Evolutionary conservation across 2,888 invertebrate species (phyloP), one percentile per base, ranked within the genome.

Genomic region (Aleiodes alternator): DNA sequence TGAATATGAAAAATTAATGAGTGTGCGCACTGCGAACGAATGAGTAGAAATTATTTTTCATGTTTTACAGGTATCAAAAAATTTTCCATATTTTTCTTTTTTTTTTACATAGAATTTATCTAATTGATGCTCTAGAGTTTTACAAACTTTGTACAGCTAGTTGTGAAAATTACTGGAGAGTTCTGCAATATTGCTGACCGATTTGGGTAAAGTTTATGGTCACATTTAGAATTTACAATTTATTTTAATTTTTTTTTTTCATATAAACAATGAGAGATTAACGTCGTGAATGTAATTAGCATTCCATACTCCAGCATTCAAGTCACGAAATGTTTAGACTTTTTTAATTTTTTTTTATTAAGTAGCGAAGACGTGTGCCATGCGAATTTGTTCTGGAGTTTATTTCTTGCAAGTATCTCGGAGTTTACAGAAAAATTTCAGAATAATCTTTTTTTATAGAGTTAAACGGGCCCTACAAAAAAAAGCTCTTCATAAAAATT

Each of bases 121-220:
- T 69, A 77, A 43, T 72, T 64, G 56, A 73, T 72, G 61, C 64
- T 69, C 71, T 53, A 77, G 69, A 72, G 76, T 69, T 77, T 79
- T 73, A 78, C 70, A 78, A 76, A 79, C 76, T 78, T 76, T 79
- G 77, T 78, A 79, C 77, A 77, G 68, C 72, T 72, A 72, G 74
- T 76, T 59, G 61, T 48, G 64, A 23, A 34, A n/a, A 51, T 68
- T 12, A 68, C 50, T 50, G 50, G 51, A 64, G 43, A 12, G 5
- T 64, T 56, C 48, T 34, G 16, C 51, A 16, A 12, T 70, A 57
- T 69, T 51, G 14, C 51, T 59, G 69, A 53, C 48, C 55, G 12
- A 61, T 23, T 31, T 31, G 11, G 14, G 12, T 4, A 12, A 38
- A 34, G 4, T n/a, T 34, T 55, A 48, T 61, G 14, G 70, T 29